These are phyloP conservation scores for Teleiodes luculella DNA, from an alignment of 2,888 invertebrate species.

Conservation along the genomic window DNA sequence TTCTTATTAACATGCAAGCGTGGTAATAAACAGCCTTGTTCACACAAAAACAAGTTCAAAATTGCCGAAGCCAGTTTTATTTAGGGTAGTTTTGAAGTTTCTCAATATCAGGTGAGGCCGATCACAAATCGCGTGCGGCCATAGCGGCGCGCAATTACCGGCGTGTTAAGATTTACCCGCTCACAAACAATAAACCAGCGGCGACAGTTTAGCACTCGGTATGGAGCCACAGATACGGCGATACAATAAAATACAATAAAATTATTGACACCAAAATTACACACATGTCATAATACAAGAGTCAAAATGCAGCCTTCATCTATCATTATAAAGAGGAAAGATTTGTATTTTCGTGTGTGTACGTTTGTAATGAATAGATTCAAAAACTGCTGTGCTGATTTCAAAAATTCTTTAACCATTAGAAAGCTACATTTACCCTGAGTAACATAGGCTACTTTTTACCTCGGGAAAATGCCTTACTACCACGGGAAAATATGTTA, in stretches of 20 bases:
- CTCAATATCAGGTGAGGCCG: slow-evolving; percentile 52
- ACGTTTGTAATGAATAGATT: no score
- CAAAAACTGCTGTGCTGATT: no score
- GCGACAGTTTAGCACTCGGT: slow-evolving; percentile 54
- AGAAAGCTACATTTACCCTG: no score
- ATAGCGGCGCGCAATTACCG: slow-evolving; percentile 56
- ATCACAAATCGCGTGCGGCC: slow-evolving; percentile 52
- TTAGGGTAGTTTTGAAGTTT: slow-evolving; percentile 38
- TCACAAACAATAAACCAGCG: slow-evolving; percentile 58
- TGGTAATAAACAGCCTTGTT: not conserved
- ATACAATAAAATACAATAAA: not conserved
- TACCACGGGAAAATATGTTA: no score
- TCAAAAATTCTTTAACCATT: no score
- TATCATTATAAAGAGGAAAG: no score
- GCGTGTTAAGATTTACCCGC: slow-evolving; percentile 54
- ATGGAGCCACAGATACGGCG: slow-evolving; percentile 33
- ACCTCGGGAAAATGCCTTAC: no score
- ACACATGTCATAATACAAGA: no score
- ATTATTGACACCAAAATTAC: not conserved
- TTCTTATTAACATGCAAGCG: no score
- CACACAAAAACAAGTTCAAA: not conserved
- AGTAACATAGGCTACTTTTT: no score
- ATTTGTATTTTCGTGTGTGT: no score
- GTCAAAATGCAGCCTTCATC: no score
- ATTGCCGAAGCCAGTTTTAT: not conserved